Evolutionary conservation across 2,113 vertebrate genomes (phyloP), one percentile per base, ranked within the genome.

Genomic region (Deroptyus accipitrinus): DNA sequence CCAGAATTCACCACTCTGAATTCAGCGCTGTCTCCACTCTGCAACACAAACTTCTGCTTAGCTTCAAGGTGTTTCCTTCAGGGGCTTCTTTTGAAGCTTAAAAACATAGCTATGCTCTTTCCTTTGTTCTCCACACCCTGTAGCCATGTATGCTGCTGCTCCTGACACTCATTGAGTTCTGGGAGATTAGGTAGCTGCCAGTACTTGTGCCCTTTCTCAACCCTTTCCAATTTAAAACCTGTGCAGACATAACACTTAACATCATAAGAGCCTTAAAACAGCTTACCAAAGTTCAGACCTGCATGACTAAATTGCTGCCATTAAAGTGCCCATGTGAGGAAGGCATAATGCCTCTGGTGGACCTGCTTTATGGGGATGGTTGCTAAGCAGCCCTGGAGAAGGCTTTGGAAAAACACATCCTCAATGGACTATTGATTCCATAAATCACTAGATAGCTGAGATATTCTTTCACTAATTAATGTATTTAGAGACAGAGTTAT

Each of bases 371-470:
- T 77, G 77, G 25, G 49, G 23, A 31, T 0, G 15, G 92, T 94
- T 96, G 94, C 92, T 82, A 94, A 90, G 94, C 69, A 93, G 76
- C 48, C 64, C 72, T 78, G 80, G 76, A 92, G 86, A 95, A 67
- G 66, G 15, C 69, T 73, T 17, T 94, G 80, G 90, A 94, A 94
- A 95, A 94, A 86, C 51, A 88, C 19, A 86, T 90, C 85, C 55
- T 93, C 80, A 86, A 74, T 72, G 90, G 68, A 83, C 69, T 88
- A 83, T 82, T 84, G 95, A 93, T 94, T 83, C 92, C 51, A 52
- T 75, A 92, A 92, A 96, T 91, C 35, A 84, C 42, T 73, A 4
- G 48, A 83, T 78, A 88, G 74, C 17, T 52, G 42, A 93, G 73
- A 78, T 93, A 83, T 51, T 81, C 35, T 86, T 90, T 92, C 62